Conservation (phyloP, 2,113 vertebrate species). For the Ammodytes marinus region DNA sequence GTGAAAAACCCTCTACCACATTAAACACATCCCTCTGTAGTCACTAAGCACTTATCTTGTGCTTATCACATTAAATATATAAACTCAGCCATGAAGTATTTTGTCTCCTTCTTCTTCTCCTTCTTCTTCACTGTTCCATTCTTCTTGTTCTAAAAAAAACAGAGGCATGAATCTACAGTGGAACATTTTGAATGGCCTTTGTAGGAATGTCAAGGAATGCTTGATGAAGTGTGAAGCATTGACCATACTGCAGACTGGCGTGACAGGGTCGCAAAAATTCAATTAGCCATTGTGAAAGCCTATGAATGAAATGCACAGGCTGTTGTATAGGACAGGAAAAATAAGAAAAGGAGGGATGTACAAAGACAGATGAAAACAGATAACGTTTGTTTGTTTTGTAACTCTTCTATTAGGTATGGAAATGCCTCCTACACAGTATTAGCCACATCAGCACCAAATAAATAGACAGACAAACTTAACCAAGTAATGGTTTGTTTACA, state of each 20-base stretch:
- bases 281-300: conserved; percentile 6
- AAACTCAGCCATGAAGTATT: neutral
- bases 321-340: neutral
- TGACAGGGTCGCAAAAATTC: conserved; percentile 13
- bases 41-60: neutral
- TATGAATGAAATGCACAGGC: neutral
- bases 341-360: neutral
- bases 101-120: too few relatives aligned
- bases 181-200: conserved; percentile 4
- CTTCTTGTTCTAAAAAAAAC: neutral
- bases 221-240: neutral
- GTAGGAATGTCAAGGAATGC: neutral
- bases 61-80: too few relatives aligned
- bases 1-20: neutral
- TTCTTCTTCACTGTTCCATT: neutral
- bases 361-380: neutral
- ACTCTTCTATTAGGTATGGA: neutral
- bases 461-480: too few relatives aligned
- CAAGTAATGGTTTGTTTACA: neutral
- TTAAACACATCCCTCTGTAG: neutral
- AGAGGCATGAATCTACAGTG: neutral
- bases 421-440: neutral
- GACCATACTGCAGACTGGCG: neutral
- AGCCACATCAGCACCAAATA: neutral
- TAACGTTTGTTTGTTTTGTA: neutral